Evolutionary conservation across 1,140 invertebrate species (phyloP), one percentile per base, ranked within the genome.

Genomic region (Asobara japonica): DNA sequence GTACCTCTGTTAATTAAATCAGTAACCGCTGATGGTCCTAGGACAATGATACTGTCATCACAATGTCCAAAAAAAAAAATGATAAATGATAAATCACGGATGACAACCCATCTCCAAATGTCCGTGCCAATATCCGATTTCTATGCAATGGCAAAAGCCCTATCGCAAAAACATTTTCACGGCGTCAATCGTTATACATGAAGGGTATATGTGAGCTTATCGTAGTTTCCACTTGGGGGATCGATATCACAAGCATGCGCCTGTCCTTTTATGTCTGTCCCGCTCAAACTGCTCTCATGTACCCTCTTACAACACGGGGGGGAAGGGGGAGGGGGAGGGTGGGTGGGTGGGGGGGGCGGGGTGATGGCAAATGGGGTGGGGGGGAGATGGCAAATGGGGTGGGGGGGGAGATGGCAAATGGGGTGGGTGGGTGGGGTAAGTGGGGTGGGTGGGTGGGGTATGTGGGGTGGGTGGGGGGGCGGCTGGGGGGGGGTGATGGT

Each of bases 161-260:
- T 71, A 38, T 71, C 69, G 13, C 7, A 64, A n/a, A n/a, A n/a
- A 71, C 69, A 64, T 71, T 71, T 71, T 56, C 29, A 29, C 29
- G 30, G 61, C 62, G 69, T 71, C 69, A 71, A 71, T 71, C 69
- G 69, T 71, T 71, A 71, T 41, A 41, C 41, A 16, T 45, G 51
- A 10, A 56, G 51, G 51, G 51, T 56, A 56, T 71, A 65, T 45
- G 48, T 41, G 45, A 41, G 62, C 69, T 71, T 71, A 71, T 71
- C 69, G 62, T 45, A 65, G 62, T 71, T 65, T 60, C 69, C 69
- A 71, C 41, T 71, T 65, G 69, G 69, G 64, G 69, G 45, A 71
- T 71, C 69, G 69, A 71, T 71, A 71, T 71, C 69, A 71, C 69
- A 71, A 71, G 69, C 69, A 71, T 71, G 69, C 69, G 69, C 69